phyloP scores from a whole-genome alignment of 2,888 invertebrate species.

The Zelleria hepariella region DNA sequence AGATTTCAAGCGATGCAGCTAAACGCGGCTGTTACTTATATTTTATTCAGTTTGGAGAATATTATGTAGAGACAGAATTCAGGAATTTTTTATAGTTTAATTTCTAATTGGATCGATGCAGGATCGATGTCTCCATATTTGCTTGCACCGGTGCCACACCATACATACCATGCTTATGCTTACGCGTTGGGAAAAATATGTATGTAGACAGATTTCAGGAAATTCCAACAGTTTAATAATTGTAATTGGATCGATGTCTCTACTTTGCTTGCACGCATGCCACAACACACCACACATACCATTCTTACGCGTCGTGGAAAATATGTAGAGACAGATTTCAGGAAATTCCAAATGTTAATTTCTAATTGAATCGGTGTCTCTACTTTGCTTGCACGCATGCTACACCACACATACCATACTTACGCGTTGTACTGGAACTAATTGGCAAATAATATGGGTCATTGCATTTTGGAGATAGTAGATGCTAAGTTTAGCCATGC shows the following conservation, averaged over 20 bases:
- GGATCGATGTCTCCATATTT: no score
- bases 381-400: neutral
- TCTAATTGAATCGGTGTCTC: neutral
- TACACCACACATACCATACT: neutral
- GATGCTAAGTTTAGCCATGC: constrained; percentile 26
- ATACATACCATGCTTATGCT: no score
- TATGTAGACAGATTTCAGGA: neutral
- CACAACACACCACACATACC: no score
- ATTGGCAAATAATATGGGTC: constrained; percentile 22
- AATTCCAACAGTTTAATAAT: neutral
- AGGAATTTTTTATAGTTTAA: neutral
- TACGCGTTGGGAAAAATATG: no score
- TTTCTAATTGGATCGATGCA: no score
- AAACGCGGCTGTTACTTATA: neutral
- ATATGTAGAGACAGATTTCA: neutral
- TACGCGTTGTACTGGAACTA: neutral
- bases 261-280: no score
- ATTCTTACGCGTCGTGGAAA: no score
- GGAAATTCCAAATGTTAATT: neutral
- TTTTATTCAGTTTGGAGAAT: neutral
- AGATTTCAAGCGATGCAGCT: neutral
- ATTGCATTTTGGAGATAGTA: constrained; percentile 30
- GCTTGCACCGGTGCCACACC: no score
- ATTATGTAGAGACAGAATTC: no score
- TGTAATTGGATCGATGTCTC: no score